Conservation (phyloP, 2,113 vertebrate genomes). For the Murina feae region DNA sequence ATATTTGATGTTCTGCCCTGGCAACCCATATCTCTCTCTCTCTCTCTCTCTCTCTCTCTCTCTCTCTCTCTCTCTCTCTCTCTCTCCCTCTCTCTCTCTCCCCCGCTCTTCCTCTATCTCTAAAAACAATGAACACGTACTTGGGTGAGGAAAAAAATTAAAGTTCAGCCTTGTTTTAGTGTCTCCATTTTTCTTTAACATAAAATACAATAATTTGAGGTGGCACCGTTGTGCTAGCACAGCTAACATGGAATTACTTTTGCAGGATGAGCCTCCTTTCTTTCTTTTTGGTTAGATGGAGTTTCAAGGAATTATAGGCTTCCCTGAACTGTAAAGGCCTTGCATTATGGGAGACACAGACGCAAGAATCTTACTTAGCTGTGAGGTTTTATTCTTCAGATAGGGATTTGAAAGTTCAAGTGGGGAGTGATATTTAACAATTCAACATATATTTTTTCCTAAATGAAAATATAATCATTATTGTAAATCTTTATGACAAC, state of each 20-base stretch:
- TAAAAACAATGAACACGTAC: background rate
- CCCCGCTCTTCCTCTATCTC: background rate
- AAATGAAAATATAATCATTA: background rate
- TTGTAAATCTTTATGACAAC: background rate
- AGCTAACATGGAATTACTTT: background rate
- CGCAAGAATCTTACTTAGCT: background rate
- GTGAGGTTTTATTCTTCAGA: background rate
- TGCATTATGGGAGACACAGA: background rate
- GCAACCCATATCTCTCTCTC: background rate
- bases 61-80: too few relatives aligned
- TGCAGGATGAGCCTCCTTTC: background rate
- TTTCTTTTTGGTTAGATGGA: slow-evolving; percentile 41
- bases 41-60: background rate
- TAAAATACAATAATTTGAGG: slow-evolving; percentile 62
- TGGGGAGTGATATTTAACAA: background rate
- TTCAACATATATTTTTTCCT: background rate
- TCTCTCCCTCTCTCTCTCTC: too few relatives aligned
- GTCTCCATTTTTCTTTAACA: slow-evolving; percentile 41
- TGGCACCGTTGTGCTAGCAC: background rate
- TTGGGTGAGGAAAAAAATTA: background rate
- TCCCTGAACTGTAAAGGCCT: slow-evolving; percentile 27
- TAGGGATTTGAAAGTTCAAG: background rate
- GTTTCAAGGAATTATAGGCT: slow-evolving; percentile 48
- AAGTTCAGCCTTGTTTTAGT: slow-evolving; percentile 48
- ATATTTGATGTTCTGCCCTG: slow-evolving; percentile 45